Base-by-base conservation (phyloP, 2,797 vertebrate species). In the Sparidentex hasta region DNA sequence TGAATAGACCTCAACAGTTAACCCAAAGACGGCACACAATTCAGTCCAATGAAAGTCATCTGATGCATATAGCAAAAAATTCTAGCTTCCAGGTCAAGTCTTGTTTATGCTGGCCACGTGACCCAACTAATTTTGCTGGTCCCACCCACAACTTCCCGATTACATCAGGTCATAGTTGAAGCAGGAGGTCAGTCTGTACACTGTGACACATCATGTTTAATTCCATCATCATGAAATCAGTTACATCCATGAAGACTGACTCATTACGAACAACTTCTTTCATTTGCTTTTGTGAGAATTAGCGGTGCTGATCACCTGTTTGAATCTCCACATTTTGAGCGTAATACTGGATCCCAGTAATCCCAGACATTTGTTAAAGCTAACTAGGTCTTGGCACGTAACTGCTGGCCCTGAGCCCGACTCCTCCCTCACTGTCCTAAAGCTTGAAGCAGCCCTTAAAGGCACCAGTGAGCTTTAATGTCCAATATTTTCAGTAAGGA, bases 311-410 rank as follows among this genome's bases (percentile, higher is more conserved):
- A 47, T 56, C 38, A 5, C 23, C 5, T 1, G 3, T 54, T 61
- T 41, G 21, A 61, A 66, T 6, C 8, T 11, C 12, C 50, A 38
- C 27, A 63, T 57, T 52, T 47, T 20, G 29, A 44, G 11, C 16
- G 48, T 50, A 54, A 46, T 65, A n/a, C 68, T 38, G 21, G 20
- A 74, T 74, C 25, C 12, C 27, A 65, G 38, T 52, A 46, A 70
- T 64, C 58, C 27, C 11, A 63, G n/a, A 62, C 43, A 33, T 84
- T 13, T 64, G 21, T 13, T 21, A 4, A 25, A 27, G 48, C 23
- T 71, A 64, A 54, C 48, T 5, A n/a, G 38, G 48, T 48, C 57
- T 70, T 17, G 20, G 48, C 62, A 20, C 70, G 38, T 54, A 59
- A 41, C 74, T 69, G 59, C 55, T 62, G 76, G 55, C 59, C 56